These are phyloP conservation scores for Philaethria dido DNA, from an alignment of 2,888 invertebrate genomes.

Conservation along the genomic window DNA sequence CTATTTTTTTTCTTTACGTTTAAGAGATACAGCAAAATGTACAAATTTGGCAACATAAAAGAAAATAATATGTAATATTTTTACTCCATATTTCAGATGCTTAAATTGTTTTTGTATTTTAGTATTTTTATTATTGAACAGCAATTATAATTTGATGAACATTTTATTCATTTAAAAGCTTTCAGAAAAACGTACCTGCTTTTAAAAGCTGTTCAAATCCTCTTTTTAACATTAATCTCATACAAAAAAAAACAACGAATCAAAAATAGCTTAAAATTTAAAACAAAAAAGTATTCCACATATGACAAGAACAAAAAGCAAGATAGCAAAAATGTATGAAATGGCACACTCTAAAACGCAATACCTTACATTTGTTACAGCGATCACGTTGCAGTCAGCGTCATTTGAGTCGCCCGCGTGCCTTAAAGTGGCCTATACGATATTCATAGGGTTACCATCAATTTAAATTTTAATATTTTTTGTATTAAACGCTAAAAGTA, in stretches of 20 bases:
- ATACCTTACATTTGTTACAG: constrained; percentile 75
- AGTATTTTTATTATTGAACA: not conserved
- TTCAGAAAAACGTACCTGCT: not conserved
- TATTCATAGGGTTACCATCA: constrained; percentile 19
- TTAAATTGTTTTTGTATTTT: not conserved
- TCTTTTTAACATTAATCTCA: not conserved
- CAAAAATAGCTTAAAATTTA: not conserved
- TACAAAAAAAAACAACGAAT: not conserved
- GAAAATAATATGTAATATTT: too few species aligned
- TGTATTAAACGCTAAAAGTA: not conserved
- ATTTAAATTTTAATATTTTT: not conserved
- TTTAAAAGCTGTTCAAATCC: not conserved
- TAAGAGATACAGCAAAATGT: too few species aligned
- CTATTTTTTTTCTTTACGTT: too few species aligned
- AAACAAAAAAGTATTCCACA: not conserved
- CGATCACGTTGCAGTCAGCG: constrained; percentile 57
- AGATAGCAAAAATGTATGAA: constrained; percentile 13
- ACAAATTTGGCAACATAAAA: too few species aligned
- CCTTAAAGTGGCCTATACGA: constrained; percentile 44
- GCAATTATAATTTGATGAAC: not conserved
- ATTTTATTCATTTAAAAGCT: constrained; percentile 6
- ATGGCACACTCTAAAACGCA: constrained; percentile 58
- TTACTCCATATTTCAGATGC: too few species aligned
- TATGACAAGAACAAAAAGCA: not conserved
- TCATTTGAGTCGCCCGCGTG: constrained; percentile 67